Evolutionary conservation across 2,797 vertebrate genomes (phyloP).

Genomic region (Scyliorhinus canicula): DNA sequence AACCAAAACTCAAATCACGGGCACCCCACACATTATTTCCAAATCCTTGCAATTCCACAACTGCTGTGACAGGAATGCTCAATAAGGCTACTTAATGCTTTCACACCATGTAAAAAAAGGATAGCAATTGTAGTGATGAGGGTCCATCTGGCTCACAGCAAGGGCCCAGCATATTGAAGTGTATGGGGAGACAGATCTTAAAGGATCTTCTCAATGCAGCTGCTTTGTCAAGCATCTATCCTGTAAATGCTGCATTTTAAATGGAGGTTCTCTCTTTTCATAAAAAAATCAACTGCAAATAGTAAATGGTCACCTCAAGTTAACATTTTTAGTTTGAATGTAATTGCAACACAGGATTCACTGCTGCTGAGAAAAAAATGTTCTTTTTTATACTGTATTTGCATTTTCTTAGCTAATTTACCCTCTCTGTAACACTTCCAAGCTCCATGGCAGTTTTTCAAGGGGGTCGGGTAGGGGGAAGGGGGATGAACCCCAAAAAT

Average conservation of each 20-base stretch:
- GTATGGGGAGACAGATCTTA: not conserved
- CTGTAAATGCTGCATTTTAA: not conserved
- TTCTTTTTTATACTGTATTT: not conserved
- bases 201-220: not conserved
- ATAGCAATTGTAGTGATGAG: not conserved
- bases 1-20: not conserved
- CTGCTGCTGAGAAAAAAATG: not conserved
- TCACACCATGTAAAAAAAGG: not conserved
- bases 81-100: not conserved
- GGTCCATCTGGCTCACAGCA: not conserved
- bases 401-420: not conserved
- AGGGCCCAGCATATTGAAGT: not conserved
- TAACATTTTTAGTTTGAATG: not conserved
- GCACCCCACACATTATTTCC: not conserved
- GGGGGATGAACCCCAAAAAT: too few species aligned
- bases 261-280: not conserved
- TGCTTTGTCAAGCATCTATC: not conserved
- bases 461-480: too few species aligned
- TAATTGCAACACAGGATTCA: not conserved
- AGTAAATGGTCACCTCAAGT: not conserved
- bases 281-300: not conserved
- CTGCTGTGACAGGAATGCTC: not conserved
- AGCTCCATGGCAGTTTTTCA: too few species aligned
- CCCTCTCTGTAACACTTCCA: not conserved
- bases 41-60: not conserved